Evolutionary conservation across 2,888 invertebrate genomes (phyloP).

Genomic region (Acrobasis repandana): DNA sequence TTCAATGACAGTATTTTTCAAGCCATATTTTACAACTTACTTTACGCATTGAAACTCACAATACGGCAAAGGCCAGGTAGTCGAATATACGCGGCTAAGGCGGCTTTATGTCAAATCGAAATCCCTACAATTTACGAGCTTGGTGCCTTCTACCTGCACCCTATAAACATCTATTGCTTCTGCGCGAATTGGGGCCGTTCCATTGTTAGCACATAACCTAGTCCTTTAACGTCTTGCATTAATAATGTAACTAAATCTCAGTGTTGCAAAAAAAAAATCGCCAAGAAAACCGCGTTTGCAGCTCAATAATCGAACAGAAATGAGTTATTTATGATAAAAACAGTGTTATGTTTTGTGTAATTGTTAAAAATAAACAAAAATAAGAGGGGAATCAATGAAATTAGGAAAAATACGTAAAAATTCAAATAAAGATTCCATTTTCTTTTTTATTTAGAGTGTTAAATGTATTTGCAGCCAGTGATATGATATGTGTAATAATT

Average conservation of each 20-base stretch:
- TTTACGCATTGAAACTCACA: conserved; percentile 1
- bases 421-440: conserved; percentile 27
- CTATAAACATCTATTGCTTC: conserved; percentile 50
- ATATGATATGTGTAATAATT: conserved; percentile 23
- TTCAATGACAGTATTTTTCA: not conserved
- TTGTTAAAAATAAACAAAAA: conserved; percentile 7
- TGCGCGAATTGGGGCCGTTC: conserved; percentile 56
- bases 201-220: conserved; percentile 73
- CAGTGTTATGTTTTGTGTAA: conserved; percentile 13
- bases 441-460: conserved; percentile 23
- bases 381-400: conserved; percentile 10
- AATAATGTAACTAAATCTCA: conserved; percentile 46
- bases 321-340: conserved; percentile 7
- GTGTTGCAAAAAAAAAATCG: conserved; percentile 26
- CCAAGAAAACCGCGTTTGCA: not conserved
- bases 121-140: conserved; percentile 40
- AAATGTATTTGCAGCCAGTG: conserved; percentile 26
- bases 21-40: not conserved
- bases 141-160: conserved; percentile 24
- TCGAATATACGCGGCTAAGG: conserved; percentile 26
- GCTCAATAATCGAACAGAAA: not conserved
- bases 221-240: conserved; percentile 43
- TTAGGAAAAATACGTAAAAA: not conserved
- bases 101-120: conserved; percentile 26
- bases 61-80: conserved; percentile 12